These are phyloP conservation scores for Himalopsyche kuldschensis DNA, from an alignment of 2,888 invertebrate genomes.

Conservation along the genomic window DNA sequence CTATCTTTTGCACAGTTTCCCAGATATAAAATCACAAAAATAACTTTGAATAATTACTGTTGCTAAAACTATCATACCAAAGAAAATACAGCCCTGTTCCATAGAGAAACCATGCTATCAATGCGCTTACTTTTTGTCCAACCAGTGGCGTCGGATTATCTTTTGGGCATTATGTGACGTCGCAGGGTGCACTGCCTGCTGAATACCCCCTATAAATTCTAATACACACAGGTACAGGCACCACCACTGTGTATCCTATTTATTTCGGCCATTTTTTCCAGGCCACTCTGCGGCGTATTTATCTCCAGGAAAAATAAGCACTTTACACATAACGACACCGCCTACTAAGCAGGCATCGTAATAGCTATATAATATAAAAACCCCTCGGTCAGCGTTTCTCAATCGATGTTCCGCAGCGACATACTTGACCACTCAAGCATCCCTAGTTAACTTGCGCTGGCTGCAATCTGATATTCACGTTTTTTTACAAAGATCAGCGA, in stretches of 20 bases:
- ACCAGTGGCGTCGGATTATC: constrained; percentile 31
- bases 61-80: not conserved
- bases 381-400: too few relatives aligned
- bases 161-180: constrained; percentile 22
- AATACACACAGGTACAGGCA: constrained; percentile 9
- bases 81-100: not conserved
- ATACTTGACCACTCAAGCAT: too few relatives aligned
- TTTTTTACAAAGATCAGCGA: too few relatives aligned
- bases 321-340: not conserved
- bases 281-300: constrained; percentile 21
- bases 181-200: constrained; percentile 12
- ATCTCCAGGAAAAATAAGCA: constrained; percentile 6
- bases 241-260: constrained; percentile 14
- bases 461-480: too few relatives aligned
- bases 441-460: too few relatives aligned
- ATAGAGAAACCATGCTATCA: constrained; percentile 17
- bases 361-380: too few relatives aligned
- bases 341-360: too few relatives aligned
- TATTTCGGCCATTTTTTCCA: constrained; percentile 32
- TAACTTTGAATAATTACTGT: not conserved
- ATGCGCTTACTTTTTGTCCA: constrained; percentile 31
- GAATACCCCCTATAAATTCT: constrained; percentile 12
- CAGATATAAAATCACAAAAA: too few relatives aligned
- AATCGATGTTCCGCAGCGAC: too few relatives aligned
- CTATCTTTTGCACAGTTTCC: too few relatives aligned